Percentiles rank a stretch among this genome's conserved stretches.
phyloP scores from a whole-genome alignment of 2,113 vertebrate species.

The Megalops atlanticus region DNA sequence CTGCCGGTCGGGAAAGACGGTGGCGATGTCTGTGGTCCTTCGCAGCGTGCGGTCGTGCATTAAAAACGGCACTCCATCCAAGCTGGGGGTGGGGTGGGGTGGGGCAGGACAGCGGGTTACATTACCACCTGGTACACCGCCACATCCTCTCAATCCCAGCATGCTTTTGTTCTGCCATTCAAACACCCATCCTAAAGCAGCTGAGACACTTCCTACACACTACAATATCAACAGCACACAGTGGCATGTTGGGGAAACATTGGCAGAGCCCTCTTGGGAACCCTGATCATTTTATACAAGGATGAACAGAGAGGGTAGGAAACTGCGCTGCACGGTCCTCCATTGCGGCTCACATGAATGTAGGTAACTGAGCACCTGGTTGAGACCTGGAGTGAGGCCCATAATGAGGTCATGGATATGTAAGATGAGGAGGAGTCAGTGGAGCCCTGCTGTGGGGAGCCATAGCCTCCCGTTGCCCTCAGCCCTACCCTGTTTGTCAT shows the following conservation, averaged over 20 bases:
- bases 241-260: neutral
- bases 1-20: constrained; percentile 78
- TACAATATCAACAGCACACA: neutral
- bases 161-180: neutral
- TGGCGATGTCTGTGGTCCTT: constrained; percentile 85
- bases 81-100: constrained; percentile 59
- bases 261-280: neutral
- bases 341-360: neutral
- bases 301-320: neutral
- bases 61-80: constrained; percentile 91
- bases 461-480: neutral
- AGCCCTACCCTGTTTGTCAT: constrained; percentile 43
- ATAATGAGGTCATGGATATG: neutral
- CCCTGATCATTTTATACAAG: neutral
- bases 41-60: constrained; percentile 83
- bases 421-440: neutral
- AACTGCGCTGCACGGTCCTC: neutral
- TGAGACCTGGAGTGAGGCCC: neutral
- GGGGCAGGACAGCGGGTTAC: neutral
- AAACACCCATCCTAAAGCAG: neutral
- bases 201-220: neutral
- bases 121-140: neutral
- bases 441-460: neutral
- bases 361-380: neutral
- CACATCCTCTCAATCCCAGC: neutral